These are phyloP conservation scores for Lordiphosa clarofinis DNA, from an alignment of 1,140 invertebrate species.

Conservation along the genomic window DNA sequence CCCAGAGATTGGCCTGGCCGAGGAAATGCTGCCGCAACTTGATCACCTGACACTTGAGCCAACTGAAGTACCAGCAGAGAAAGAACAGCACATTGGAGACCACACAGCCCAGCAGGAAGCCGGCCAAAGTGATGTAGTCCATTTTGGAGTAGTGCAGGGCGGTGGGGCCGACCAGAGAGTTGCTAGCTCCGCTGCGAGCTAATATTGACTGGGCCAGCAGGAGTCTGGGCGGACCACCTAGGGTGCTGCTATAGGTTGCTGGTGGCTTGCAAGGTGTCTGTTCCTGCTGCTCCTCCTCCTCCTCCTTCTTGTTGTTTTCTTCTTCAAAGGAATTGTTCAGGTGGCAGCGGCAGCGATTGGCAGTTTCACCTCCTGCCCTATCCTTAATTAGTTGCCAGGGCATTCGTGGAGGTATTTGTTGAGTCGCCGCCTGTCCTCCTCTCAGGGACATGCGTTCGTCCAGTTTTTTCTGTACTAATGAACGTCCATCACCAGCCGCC, in stretches of 20 bases:
- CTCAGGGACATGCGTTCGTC: neutral
- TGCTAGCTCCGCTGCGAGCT: constrained; percentile 1
- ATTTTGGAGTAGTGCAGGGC: constrained; percentile 31
- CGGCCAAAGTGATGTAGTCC: constrained; percentile 63
- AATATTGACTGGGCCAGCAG: neutral
- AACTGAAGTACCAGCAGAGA: constrained; percentile 59
- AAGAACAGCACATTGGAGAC: constrained; percentile 50
- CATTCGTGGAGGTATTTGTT: neutral
- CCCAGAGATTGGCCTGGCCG: constrained; percentile 45
- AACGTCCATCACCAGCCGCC: neutral
- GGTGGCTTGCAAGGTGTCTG: neutral
- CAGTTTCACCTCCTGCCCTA: neutral
- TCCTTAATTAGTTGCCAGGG: neutral
- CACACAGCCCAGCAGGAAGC: constrained; percentile 50
- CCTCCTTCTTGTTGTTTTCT: no score
- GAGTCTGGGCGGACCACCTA: neutral
- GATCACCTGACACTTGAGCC: constrained; percentile 47
- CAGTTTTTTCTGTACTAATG: neutral
- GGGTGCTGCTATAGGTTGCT: neutral
- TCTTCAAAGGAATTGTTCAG: no score
- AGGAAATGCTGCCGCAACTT: constrained; percentile 47
- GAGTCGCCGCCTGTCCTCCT: neutral
- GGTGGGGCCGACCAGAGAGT: neutral
- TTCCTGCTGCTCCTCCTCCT: no score
- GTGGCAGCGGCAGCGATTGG: neutral